These are phyloP conservation scores for Brachionichthys hirsutus DNA, from an alignment of 2,113 vertebrate species.

Conservation along the genomic window DNA sequence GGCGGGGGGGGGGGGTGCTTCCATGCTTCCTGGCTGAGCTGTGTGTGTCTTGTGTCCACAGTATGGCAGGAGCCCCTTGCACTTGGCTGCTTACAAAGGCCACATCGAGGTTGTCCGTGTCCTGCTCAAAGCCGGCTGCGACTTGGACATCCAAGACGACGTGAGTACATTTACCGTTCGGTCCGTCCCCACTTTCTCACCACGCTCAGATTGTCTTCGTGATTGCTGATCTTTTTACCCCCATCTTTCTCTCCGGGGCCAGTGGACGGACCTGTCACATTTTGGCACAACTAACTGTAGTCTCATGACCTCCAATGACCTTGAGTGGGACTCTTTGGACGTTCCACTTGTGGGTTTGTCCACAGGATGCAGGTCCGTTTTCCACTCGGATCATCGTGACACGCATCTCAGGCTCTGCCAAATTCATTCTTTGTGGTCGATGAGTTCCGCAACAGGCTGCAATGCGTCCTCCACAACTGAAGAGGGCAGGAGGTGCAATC, in stretches of 20 bases:
- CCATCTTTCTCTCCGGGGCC: too few species aligned
- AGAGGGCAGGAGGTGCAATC: conserved; percentile 69
- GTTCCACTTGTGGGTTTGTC: conserved; percentile 77
- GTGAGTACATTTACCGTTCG: conserved; percentile 79
- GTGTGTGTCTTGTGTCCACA: conserved; percentile 69
- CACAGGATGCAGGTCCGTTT: conserved; percentile 67
- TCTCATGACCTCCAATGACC: conserved; percentile 84
- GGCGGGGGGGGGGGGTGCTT: too few species aligned
- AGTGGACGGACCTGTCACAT: too few species aligned
- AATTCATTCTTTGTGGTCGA: conserved; percentile 81
- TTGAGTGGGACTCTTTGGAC: conserved; percentile 87
- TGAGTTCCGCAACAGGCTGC: conserved; percentile 76
- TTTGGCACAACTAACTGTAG: conserved; percentile 59
- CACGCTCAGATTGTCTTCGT: background rate
- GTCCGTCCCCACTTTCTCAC: background rate
- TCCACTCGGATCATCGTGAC: conserved; percentile 66
- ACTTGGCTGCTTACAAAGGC: conserved; percentile 93
- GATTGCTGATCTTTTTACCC: background rate
- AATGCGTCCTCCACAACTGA: conserved; percentile 69
- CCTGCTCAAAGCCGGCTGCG: conserved; percentile 94
- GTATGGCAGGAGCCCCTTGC: conserved; percentile 93
- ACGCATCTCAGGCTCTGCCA: conserved; percentile 62
- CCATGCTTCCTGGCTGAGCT: background rate
- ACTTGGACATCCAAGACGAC: conserved; percentile 94
- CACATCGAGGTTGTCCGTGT: conserved; percentile 89